Conservation (phyloP, 2,797 vertebrate genomes). For the Gallirallus australis region DNA sequence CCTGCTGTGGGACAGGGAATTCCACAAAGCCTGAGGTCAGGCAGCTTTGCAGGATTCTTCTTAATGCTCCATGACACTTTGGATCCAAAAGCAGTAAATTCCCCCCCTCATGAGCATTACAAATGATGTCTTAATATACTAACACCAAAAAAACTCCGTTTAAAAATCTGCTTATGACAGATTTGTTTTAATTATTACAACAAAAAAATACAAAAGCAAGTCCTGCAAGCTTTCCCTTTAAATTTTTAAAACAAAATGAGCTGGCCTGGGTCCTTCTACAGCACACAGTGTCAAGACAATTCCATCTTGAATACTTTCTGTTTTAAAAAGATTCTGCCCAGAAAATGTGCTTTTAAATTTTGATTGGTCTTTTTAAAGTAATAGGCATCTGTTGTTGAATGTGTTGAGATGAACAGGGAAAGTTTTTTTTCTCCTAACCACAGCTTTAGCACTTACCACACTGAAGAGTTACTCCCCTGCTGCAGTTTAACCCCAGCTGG, state of each 20-base stretch:
- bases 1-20: not conserved
- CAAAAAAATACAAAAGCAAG: not conserved
- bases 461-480: not conserved
- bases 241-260: not conserved
- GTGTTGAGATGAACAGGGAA: not conserved
- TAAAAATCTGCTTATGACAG: not conserved
- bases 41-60: not conserved
- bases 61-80: not conserved
- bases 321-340: conserved; percentile 3
- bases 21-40: not conserved
- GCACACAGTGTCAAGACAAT: not conserved
- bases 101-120: not conserved
- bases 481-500: no score
- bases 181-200: not conserved
- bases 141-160: not conserved
- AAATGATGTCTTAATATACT: not conserved
- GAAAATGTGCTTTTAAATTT: not conserved
- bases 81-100: conserved; percentile 8
- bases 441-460: not conserved
- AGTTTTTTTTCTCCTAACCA: conserved; percentile 8
- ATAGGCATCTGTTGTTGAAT: conserved; percentile 1
- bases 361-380: conserved; percentile 9
- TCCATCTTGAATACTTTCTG: not conserved
- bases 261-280: not conserved
- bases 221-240: not conserved